Base-by-base conservation (phyloP, 2,113 vertebrate genomes). In the Jacana jacana region DNA sequence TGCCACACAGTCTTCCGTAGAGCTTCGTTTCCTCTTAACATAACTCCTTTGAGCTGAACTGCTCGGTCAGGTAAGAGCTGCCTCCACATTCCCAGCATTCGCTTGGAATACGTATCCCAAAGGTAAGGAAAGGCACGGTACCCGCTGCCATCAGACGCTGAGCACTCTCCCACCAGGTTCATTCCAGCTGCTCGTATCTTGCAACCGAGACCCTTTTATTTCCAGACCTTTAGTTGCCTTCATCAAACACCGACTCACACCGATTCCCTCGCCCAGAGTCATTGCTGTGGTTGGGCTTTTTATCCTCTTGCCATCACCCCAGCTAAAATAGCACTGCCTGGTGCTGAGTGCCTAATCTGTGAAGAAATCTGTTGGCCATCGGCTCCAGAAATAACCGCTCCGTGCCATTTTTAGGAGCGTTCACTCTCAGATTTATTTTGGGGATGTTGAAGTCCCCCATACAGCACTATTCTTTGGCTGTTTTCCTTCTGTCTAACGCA, bases 1-100 rank as follows among this genome's bases (percentile, higher is more conserved):
- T 82, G 52, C 73, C 48, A 8, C 2, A 2, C 25, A 24, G 20
- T 23, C 18, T 25, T 70, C 61, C 66, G 52, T 0, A 0, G 51
- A 86, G 37, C 70, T 66, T 73, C 4, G 1, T 25, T 30, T 7
- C 5, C 0, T 19, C 60, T 48, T 46, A 10, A 46, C 4, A 0
- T 2, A 20, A 18, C 35, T 52, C 61, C 37, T 52, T 27, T 31
- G 55, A 30, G 28, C 27, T 13, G 61, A 92, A 33, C n/a, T 37
- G 40, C 76, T 86, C 61, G 14, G 19, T 11, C 63, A 75, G 49
- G 44, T 13, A 17, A n/a, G 39, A 19, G 24, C 52, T 58, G 11
- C 16, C 20, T 35, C 44, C 2, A 3, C 48, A 27, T 42, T 57
- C 65, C 65, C 15, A 46, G 23, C 40, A 72, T 85, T 65, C 52